Conservation (phyloP, 2,797 vertebrate genomes). For the Dendrocincla fuliginosa region DNA sequence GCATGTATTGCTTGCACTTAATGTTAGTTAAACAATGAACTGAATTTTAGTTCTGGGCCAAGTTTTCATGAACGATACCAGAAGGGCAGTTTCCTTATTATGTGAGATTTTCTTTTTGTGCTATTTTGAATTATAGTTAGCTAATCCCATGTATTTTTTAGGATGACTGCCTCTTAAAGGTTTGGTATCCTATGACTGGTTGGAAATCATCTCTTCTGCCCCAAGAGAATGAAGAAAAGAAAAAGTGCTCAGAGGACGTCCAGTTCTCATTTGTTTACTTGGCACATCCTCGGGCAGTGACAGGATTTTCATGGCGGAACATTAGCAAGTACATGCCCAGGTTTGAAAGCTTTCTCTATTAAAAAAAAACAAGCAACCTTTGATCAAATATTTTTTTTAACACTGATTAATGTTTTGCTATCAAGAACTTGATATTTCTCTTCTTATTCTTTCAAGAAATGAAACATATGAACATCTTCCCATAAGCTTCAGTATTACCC, state of each 20-base stretch:
- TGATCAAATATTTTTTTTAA: background rate
- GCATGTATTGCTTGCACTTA: background rate
- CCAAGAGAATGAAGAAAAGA: constrained; percentile 86
- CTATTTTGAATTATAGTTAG: background rate
- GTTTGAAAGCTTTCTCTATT: constrained; percentile 56
- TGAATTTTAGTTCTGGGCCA: background rate
- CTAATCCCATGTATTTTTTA: constrained; percentile 62
- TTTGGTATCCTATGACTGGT: constrained; percentile 94
- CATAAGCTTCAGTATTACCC: background rate
- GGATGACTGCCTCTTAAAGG: constrained; percentile 97
- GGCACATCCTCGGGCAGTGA: constrained; percentile 84
- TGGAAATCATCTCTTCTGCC: constrained; percentile 95
- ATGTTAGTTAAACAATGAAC: background rate
- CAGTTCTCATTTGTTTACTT: constrained; percentile 84
- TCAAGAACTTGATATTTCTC: background rate
- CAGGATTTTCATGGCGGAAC: constrained; percentile 84
- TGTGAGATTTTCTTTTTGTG: background rate
- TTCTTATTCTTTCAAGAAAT: background rate
- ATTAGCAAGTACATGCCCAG: constrained; percentile 86
- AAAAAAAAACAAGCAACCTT: background rate
- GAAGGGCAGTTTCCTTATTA: background rate
- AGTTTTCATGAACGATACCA: background rate
- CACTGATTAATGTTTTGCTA: background rate
- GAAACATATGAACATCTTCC: background rate
- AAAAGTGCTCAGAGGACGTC: constrained; percentile 67